Evolutionary conservation across 2,113 vertebrate species (phyloP), one percentile per base, ranked within the genome.

Genomic region (Recurvirostra avosetta): DNA sequence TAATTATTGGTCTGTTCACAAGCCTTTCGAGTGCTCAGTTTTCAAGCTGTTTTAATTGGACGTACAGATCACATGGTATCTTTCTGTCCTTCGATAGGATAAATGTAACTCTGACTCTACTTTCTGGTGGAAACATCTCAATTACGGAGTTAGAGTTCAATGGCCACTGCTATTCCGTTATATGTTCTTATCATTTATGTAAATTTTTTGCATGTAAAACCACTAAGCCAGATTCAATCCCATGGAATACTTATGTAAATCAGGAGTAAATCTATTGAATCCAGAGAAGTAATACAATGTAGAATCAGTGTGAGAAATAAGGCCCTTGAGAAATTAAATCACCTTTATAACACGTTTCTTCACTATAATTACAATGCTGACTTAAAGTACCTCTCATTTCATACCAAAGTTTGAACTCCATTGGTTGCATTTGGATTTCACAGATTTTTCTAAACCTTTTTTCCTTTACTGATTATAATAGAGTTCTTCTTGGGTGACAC

Each of bases 1-100:
- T 95, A 96, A 96, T 94, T 95, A 88, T 91, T 95, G 86, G 81
- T 92, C 79, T 96, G 88, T 91, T 94, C 91, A 81, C 55, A 96
- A 94, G 74, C 87, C 82, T 95, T 95, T 96, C 53, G 41, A 83
- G 58, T 94, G 79, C 62, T 93, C 78, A 29, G 66, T 91, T 92
- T 88, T 89, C 91, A 92, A 94, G 90, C 86, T 61, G 41, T 77
- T 95, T 90, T 92, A 94, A 86, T 34, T 95, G 93, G 78, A 73
- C 0, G 0, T 43, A 65, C 53, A 89, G 62, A 71, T 82, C 90
- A 91, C 58, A 41, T 89, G 91, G 20, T 34, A 49, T 56, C 40
- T 58, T 52, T 81, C 86, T 90, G 49, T 71, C 52, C 63, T 88
- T 84, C 82, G 75, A 85, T 75, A 79, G 81, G 58, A 29, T 76